Evolutionary conservation across 1,140 invertebrate genomes (phyloP).

Genomic region (Drosophila lini): DNA sequence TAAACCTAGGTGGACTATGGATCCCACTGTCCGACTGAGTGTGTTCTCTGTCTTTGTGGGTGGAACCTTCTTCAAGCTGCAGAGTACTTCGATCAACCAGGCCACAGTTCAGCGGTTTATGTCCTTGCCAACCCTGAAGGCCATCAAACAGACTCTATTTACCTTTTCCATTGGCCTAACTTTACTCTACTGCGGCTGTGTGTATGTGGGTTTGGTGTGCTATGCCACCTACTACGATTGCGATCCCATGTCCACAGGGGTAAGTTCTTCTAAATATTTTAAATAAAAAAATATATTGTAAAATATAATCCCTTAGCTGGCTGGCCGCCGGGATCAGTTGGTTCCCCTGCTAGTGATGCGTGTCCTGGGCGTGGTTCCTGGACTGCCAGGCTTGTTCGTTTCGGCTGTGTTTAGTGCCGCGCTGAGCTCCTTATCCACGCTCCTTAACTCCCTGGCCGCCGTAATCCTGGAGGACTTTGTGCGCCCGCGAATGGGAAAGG

Average conservation of each 20-base stretch:
- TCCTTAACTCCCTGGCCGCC: slow-evolving; percentile 95
- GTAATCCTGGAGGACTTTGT: slow-evolving; percentile 94
- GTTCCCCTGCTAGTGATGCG: slow-evolving; percentile 92
- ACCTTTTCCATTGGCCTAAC: slow-evolving; percentile 88
- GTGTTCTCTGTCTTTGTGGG: slow-evolving; percentile 92
- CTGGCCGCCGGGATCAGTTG: slow-evolving; percentile 89
- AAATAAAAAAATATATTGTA: not conserved
- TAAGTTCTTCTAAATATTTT: slow-evolving; percentile 27
- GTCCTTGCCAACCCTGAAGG: slow-evolving; percentile 61
- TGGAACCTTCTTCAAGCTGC: slow-evolving; percentile 93
- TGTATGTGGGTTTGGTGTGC: slow-evolving; percentile 91
- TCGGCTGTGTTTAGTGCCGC: slow-evolving; percentile 94
- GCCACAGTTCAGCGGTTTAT: slow-evolving; percentile 93
- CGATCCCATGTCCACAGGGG: slow-evolving; percentile 89
- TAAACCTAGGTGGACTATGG: slow-evolving; percentile 87
- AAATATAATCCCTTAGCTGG: slow-evolving; percentile 65
- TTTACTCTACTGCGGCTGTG: slow-evolving; percentile 87
- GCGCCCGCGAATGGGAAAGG: slow-evolving; percentile 86
- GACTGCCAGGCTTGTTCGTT: slow-evolving; percentile 92
- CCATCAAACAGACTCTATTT: slow-evolving; percentile 82
- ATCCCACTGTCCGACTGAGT: slow-evolving; percentile 89
- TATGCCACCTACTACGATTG: slow-evolving; percentile 91
- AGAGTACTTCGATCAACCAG: slow-evolving; percentile 93
- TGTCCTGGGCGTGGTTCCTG: slow-evolving; percentile 89
- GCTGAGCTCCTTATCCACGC: slow-evolving; percentile 98